phyloP scores from a whole-genome alignment of 2,113 vertebrate species.

The Rhea pennata region DNA sequence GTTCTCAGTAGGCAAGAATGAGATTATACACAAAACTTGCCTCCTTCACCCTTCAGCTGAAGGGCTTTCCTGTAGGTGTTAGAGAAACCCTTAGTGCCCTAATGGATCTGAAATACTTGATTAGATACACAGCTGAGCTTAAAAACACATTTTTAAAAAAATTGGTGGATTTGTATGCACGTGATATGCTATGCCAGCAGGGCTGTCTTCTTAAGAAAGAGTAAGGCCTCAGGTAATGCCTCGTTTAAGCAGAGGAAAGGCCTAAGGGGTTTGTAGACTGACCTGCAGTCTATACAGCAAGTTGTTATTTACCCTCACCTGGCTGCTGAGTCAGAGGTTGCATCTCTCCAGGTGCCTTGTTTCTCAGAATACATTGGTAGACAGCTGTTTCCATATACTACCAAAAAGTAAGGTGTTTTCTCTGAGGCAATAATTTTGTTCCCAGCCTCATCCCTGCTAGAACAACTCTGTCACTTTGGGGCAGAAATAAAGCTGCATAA shows the following conservation, averaged over 20 bases:
- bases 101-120: not conserved
- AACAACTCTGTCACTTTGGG: not conserved
- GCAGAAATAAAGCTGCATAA: not conserved
- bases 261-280: conserved; percentile 6
- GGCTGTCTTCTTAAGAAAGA: not conserved
- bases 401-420: not conserved
- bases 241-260: not conserved
- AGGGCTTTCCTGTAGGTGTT: conserved; percentile 37
- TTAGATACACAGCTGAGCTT: not conserved
- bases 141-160: not conserved
- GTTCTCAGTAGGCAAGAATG: not conserved
- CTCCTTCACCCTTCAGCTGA: conserved; percentile 39
- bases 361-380: not conserved
- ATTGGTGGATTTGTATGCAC: not conserved
- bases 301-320: not conserved
- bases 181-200: not conserved
- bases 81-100: conserved; percentile 34
- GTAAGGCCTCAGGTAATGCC: not conserved
- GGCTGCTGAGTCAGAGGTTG: not conserved
- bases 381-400: not conserved
- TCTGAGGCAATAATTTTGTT: not conserved
- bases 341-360: not conserved
- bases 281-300: not conserved
- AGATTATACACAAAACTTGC: not conserved
- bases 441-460: not conserved